Evolutionary conservation across 2,113 vertebrate species (phyloP).

Genomic region (Camelus bactrianus): DNA sequence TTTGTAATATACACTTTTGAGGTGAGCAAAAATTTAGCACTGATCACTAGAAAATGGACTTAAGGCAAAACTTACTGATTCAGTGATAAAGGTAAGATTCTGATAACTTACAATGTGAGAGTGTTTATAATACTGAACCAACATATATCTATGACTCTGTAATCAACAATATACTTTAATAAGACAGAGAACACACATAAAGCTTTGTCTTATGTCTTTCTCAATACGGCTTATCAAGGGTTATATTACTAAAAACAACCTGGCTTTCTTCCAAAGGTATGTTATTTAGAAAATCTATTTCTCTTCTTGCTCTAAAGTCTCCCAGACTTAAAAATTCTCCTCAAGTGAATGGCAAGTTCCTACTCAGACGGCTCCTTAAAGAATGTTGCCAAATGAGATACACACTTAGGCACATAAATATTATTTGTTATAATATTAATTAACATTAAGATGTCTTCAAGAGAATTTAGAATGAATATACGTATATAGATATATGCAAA

Average conservation of each 20-base stretch:
- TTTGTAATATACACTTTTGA: slow-evolving; percentile 30
- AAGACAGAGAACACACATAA: background rate
- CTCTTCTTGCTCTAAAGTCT: background rate
- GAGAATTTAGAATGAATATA: slow-evolving; percentile 25
- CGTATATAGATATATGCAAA: background rate
- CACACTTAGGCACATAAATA: background rate
- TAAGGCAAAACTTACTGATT: slow-evolving; percentile 36
- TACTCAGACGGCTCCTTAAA: slow-evolving; percentile 17
- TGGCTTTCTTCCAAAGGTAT: slow-evolving; percentile 48
- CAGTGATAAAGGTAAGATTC: slow-evolving; percentile 16
- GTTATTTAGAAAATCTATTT: background rate
- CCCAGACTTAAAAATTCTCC: slow-evolving; percentile 1
- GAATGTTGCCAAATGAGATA: slow-evolving; percentile 11
- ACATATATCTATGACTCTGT: background rate
- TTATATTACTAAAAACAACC: slow-evolving; percentile 15
- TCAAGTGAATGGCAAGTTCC: background rate
- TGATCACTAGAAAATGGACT: background rate
- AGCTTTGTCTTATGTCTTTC: slow-evolving; percentile 2
- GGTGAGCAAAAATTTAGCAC: background rate
- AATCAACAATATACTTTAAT: background rate
- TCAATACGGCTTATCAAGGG: background rate
- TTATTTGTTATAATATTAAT: background rate
- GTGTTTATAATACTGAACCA: background rate
- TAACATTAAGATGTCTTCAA: background rate
- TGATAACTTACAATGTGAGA: background rate